A percentile compares a stretch with the other conserved stretches of the same genome.
Evolutionary conservation across 1,140 invertebrate species (phyloP).

Genomic region (Caerostris extrusa): DNA sequence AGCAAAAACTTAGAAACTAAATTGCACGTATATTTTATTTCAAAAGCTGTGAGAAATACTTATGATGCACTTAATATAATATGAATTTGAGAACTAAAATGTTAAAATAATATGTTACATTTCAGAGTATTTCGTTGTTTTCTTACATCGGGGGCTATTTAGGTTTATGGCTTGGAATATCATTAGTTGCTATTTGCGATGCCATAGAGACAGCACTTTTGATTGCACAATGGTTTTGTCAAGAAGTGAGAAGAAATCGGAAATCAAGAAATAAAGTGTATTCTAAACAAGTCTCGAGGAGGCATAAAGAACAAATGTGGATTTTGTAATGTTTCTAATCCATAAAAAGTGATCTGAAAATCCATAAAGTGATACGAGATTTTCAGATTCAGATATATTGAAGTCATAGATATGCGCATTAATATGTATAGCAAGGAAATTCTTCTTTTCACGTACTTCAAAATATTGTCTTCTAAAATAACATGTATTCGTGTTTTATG

Average conservation of each 20-base stretch:
- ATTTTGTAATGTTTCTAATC: not conserved
- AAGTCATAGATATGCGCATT: too few relatives aligned
- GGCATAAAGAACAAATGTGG: not conserved
- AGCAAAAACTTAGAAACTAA: too few relatives aligned
- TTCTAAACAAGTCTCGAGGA: not conserved
- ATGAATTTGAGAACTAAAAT: not conserved
- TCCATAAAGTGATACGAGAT: not conserved
- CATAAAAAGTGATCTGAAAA: not conserved
- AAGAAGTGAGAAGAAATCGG: not conserved
- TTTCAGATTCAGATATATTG: too few relatives aligned
- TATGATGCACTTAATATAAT: too few relatives aligned
- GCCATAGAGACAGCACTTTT: slow-evolving; percentile 46
- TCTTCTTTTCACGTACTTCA: too few relatives aligned
- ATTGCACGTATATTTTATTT: too few relatives aligned
- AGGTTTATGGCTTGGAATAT: slow-evolving; percentile 69
- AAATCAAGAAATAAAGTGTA: not conserved
- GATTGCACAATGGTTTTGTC: slow-evolving; percentile 7
- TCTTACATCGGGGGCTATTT: slow-evolving; percentile 67
- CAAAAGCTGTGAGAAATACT: too few relatives aligned
- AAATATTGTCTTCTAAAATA: too few relatives aligned
- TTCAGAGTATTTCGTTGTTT: slow-evolving; percentile 65
- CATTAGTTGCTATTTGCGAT: slow-evolving; percentile 59
- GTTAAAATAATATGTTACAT: too few relatives aligned
- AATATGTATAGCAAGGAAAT: too few relatives aligned
- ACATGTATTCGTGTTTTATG: too few relatives aligned